Base-by-base conservation (phyloP, 2,797 vertebrate species). In the Carcharodon carcharias region DNA sequence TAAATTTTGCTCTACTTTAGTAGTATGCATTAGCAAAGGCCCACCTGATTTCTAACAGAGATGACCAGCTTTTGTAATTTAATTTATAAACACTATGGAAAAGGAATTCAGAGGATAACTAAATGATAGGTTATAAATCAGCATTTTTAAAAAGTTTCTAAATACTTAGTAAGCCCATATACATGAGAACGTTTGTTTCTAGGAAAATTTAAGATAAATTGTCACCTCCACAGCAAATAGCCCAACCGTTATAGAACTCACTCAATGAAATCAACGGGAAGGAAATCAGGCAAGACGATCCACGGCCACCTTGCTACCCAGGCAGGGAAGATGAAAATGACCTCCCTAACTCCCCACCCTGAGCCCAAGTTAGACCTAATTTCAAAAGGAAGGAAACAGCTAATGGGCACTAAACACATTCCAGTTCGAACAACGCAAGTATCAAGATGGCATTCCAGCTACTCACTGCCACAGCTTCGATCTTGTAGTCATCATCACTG, bases 381-480 rank as follows among this genome's bases (percentile, higher is more conserved):
- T 35, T 35, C 31, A 91, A 91, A 35, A 31, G 88, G 28, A 61
- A 21, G 56, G 58, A 35, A 18, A 61, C 21, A 28, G 28, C 31
- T 63, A 16, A 40, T 4, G 80, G 88, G 77, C 63, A 94, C 0
- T 9, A 63, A 96, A n/a, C 0, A 18, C 21, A 80, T 96, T 45
- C 54, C 40, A 45, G 89, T 28, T 96, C n/a, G 9, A 96, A 45
- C 77, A 58, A 31, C 5, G 2, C 9, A 92, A 85, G 92, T 61
- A 40, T 50, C 26, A 95, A 54, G 26, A 35, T 21, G 23, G 58
- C 31, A 45, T 94, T 67, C 45, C 1, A 26, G 56, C 88, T 95
- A 97, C 98, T 98, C 97, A 98, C 98, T 96, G 98, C 99, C 50
- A 98, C 97, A 54, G 99, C 99, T 96, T 99, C 99, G 0, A 98